phyloP scores from a whole-genome alignment of 2,888 invertebrate genomes.

The Protula sp. region DNA sequence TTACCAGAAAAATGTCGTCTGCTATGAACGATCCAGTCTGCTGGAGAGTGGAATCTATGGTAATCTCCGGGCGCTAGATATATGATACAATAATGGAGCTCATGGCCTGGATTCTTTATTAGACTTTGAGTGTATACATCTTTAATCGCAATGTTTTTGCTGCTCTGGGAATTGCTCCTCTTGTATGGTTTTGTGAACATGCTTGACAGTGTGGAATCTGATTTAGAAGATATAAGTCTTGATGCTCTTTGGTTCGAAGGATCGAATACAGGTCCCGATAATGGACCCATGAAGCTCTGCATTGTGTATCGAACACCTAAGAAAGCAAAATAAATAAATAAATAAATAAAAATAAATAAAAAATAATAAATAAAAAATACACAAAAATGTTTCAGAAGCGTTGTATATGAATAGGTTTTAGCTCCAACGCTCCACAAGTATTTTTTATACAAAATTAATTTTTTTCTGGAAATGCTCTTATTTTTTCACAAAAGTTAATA shows the following conservation, averaged over 20 bases:
- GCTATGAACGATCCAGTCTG: conserved; percentile 78
- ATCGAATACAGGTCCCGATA: neutral
- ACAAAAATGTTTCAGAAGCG: too few species aligned
- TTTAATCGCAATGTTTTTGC: too few species aligned
- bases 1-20: conserved; percentile 85
- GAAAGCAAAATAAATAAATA: neutral
- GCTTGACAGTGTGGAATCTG: too few species aligned
- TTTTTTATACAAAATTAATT: neutral
- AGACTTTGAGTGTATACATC: too few species aligned
- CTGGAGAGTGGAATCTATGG: conserved; percentile 89
- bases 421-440: neutral
- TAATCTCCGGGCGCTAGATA: conserved; percentile 98
- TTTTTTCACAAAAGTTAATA: neutral
- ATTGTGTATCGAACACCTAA: conserved; percentile 81
- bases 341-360: neutral
- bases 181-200: too few species aligned
- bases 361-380: too few species aligned
- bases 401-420: too few species aligned
- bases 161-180: too few species aligned
- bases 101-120: conserved; percentile 47
- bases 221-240: too few species aligned
- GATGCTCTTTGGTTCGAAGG: too few species aligned
- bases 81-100: conserved; percentile 86
- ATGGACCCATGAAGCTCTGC: conserved; percentile 72
- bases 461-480: neutral